Conservation (phyloP, 2,797 vertebrate genomes). For the Chloroceryle inda region DNA sequence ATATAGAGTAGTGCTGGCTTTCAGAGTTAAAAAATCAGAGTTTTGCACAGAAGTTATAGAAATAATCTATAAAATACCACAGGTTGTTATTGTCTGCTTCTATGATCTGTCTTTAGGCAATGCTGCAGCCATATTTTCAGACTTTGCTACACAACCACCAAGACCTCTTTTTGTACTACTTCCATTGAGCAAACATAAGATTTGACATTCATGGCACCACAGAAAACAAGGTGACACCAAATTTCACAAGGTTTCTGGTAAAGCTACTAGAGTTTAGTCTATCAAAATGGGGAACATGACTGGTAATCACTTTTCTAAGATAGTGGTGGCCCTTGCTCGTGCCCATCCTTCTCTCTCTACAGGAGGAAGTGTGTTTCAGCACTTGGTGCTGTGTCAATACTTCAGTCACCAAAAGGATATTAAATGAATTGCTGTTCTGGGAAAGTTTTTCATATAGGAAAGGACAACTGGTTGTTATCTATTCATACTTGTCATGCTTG, state of each 20-base stretch:
- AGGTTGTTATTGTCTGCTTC: not conserved
- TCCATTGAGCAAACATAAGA: not conserved
- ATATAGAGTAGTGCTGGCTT: rapidly evolving
- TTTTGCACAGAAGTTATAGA: not conserved
- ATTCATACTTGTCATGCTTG: not conserved
- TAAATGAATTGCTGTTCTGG: not conserved
- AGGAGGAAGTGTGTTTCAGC: not conserved
- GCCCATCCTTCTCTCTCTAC: not conserved
- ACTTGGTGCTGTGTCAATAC: not conserved
- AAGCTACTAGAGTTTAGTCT: not conserved
- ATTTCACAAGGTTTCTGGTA: not conserved
- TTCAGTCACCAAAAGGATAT: not conserved
- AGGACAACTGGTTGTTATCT: not conserved
- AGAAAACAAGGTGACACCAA: not conserved
- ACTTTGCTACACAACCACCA: not conserved
- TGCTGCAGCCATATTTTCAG: not conserved
- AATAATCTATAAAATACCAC: not conserved
- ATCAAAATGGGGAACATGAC: not conserved
- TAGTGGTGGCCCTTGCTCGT: rapidly evolving
- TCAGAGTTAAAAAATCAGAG: not conserved
- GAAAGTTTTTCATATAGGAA: not conserved
- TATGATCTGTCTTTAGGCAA: not conserved
- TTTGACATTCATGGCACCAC: not conserved
- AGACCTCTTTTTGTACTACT: not conserved
- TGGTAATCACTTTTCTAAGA: not conserved